Conservation (phyloP, 2,113 vertebrate genomes). For the Cyphomyrus discorhynchus region DNA sequence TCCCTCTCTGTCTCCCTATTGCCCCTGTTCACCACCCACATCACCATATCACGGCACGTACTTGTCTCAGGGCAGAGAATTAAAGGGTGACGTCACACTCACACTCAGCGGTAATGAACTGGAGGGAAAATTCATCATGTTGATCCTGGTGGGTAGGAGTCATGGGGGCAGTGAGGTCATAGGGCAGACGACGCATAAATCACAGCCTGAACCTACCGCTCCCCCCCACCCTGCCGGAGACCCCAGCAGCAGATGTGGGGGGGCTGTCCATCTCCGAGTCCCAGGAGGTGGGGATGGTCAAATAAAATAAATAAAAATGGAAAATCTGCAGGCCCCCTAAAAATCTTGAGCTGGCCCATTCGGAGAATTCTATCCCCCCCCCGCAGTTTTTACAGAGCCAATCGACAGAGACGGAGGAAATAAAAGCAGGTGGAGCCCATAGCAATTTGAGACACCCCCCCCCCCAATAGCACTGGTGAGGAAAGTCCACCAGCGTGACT, state of each 20-base stretch:
- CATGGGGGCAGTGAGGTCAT: not conserved
- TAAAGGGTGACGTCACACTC: constrained; percentile 7
- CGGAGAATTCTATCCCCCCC: not conserved
- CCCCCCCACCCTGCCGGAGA: not conserved
- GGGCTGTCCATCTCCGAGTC: not conserved
- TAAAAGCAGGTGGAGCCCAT: not conserved
- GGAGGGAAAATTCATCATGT: constrained; percentile 6
- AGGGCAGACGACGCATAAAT: not conserved
- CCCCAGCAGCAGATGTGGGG: not conserved
- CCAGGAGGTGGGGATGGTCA: not conserved
- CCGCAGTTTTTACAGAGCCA: not conserved
- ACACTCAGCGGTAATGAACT: not conserved
- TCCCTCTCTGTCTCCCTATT: not conserved
- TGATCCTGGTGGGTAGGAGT: not conserved
- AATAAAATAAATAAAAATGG: not conserved
- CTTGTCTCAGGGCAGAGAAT: not conserved
- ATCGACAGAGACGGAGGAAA: not conserved
- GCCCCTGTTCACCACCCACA: not conserved
- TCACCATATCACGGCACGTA: not conserved
- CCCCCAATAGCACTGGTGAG: not conserved
- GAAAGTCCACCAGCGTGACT: not conserved
- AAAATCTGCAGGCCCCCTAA: not conserved
- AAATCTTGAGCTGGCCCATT: not conserved
- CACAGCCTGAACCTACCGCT: not conserved
- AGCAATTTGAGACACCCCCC: not conserved